phyloP scores from a whole-genome alignment of 2,797 vertebrate genomes.

The Artibeus lituratus region DNA sequence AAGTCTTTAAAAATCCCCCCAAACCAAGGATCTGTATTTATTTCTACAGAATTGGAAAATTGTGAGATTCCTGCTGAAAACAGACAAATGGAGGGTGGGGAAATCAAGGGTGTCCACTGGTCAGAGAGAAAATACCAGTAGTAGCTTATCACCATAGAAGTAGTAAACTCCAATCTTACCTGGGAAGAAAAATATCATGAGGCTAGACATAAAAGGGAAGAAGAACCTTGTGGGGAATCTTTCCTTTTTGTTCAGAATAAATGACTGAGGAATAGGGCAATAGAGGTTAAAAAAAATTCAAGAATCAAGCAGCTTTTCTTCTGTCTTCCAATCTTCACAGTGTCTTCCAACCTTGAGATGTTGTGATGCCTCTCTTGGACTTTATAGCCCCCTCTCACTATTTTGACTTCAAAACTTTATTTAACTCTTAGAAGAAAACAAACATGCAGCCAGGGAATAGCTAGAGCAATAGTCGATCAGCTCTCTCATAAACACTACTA shows the following conservation, averaged over 20 bases:
- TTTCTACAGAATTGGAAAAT: neutral
- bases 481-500: neutral
- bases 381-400: neutral
- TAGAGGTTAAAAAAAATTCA: neutral
- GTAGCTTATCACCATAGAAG: neutral
- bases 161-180: neutral
- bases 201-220: neutral
- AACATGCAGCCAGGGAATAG: neutral
- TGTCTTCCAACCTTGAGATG: neutral
- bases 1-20: no score
- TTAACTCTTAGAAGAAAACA: constrained; percentile 29
- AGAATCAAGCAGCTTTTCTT: neutral
- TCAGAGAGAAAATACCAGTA: neutral
- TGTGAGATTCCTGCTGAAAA: neutral
- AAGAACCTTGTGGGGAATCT: neutral
- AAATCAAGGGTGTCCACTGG: neutral
- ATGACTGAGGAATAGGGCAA: neutral
- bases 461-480: neutral
- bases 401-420: neutral
- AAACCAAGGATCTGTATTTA: neutral
- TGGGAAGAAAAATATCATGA: neutral
- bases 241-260: neutral
- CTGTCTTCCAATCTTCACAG: neutral
- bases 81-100: neutral
- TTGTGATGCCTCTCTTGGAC: neutral